Evolutionary conservation across 2,113 vertebrate genomes (phyloP).

Genomic region (Bombycilla garrulus): DNA sequence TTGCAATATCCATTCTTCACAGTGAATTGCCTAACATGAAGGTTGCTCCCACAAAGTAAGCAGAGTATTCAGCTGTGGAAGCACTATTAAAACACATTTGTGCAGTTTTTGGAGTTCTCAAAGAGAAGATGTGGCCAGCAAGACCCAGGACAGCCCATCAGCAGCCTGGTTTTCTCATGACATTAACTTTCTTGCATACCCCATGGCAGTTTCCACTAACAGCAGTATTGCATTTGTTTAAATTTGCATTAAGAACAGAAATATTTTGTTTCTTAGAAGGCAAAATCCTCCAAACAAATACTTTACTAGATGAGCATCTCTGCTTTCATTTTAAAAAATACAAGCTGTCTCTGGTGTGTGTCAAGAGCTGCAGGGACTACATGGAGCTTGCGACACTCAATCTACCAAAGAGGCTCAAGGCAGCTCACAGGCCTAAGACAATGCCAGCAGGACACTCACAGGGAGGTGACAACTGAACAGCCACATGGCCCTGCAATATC

Average conservation of each 20-base stretch:
- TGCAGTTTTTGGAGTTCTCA: not conserved
- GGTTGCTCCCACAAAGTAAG: not conserved
- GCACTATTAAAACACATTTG: not conserved
- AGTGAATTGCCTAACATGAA: not conserved
- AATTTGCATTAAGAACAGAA: slow-evolving; percentile 31
- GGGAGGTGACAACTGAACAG: not conserved
- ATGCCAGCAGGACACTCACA: not conserved
- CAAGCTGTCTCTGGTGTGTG: not conserved
- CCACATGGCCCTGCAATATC: not conserved
- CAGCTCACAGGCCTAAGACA: not conserved
- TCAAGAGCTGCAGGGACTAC: not conserved
- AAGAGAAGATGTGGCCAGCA: not conserved
- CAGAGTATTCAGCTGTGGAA: not conserved
- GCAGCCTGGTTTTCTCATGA: not conserved
- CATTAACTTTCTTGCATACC: not conserved
- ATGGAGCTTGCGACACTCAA: not conserved
- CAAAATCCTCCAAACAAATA: not conserved
- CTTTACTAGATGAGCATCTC: not conserved
- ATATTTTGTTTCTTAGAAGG: slow-evolving; percentile 28
- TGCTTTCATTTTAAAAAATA: slow-evolving; percentile 13
- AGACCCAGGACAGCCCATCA: not conserved
- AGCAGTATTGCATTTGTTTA: not conserved
- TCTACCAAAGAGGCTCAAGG: not conserved
- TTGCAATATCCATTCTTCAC: not conserved
- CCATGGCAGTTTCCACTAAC: not conserved